Conservation (phyloP, 1,140 invertebrate species). For the Neocloeon triangulifer region DNA sequence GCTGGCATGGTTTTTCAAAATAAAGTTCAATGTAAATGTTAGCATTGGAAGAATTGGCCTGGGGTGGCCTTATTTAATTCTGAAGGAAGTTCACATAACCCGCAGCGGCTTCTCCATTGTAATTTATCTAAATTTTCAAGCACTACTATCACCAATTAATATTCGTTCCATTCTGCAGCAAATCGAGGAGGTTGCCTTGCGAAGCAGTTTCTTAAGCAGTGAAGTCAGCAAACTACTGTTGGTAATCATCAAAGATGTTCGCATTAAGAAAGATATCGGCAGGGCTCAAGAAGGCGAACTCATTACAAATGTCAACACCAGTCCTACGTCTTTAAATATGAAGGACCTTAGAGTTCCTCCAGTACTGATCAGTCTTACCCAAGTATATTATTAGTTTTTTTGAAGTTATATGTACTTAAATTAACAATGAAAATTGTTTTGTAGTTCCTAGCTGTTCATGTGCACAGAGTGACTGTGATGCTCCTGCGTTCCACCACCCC, state of each 20-base stretch:
- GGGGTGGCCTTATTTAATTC: conserved; percentile 36
- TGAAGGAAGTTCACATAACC: conserved; percentile 37
- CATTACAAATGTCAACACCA: background rate
- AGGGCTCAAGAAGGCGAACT: conserved; percentile 10
- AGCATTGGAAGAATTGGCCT: conserved; percentile 41
- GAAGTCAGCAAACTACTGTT: conserved; percentile 71
- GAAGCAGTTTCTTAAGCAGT: conserved; percentile 74
- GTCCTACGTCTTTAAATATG: conserved; percentile 6
- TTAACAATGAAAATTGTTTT: background rate
- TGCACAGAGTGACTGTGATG: conserved; percentile 57
- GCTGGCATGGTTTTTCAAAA: conserved; percentile 41
- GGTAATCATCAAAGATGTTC: conserved; percentile 57
- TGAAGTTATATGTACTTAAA: background rate
- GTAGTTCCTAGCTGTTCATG: conserved; percentile 61
- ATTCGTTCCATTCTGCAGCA: conserved; percentile 29
- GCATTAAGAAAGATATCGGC: conserved; percentile 59
- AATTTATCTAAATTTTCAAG: conserved; percentile 16
- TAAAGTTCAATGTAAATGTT: conserved; percentile 36
- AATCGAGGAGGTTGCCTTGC: conserved; percentile 63
- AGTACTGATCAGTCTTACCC: conserved; percentile 55
- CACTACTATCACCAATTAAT: conserved; percentile 1
- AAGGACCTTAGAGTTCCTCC: conserved; percentile 37
- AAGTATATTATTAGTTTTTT: conserved; percentile 22
- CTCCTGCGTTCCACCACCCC: conserved; percentile 33
- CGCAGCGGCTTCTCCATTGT: conserved; percentile 43